Evolutionary conservation across 2,113 vertebrate genomes (phyloP).

Genomic region (Egretta garzetta): DNA sequence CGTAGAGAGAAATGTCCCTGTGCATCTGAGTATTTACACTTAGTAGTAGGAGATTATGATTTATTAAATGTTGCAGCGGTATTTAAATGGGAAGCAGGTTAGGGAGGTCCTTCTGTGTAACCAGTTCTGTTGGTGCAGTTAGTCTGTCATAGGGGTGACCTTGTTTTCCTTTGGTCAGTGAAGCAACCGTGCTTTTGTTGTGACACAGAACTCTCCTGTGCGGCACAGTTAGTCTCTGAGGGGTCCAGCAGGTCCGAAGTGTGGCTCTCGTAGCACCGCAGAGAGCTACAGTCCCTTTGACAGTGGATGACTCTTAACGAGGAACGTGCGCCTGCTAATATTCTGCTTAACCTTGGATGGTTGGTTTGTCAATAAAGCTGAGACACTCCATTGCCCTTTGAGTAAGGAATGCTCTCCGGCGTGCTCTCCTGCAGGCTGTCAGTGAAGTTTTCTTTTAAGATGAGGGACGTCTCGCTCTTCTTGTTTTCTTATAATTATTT

Average conservation of each 20-base stretch:
- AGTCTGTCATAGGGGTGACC: background rate
- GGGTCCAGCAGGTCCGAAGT: background rate
- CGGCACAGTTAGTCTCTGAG: background rate
- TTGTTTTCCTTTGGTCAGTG: background rate
- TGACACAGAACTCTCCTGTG: background rate
- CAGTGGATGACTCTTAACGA: background rate
- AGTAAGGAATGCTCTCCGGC: background rate
- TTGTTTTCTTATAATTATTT: background rate
- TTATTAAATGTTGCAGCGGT: background rate
- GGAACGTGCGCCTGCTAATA: background rate
- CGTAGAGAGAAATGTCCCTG: background rate
- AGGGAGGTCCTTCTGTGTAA: background rate
- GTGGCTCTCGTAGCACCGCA: background rate
- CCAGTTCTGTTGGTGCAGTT: background rate
- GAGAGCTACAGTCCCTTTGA: background rate
- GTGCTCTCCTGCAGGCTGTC: background rate
- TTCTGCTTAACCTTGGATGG: background rate
- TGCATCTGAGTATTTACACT: background rate
- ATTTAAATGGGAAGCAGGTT: background rate
- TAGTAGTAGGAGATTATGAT: background rate
- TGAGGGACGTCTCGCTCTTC: background rate
- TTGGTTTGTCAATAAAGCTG: background rate
- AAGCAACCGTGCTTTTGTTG: background rate
- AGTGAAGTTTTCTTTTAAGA: background rate
- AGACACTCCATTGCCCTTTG: background rate